Evolutionary conservation across 2,888 invertebrate genomes (phyloP).

Genomic region (Noctua fimbriata): DNA sequence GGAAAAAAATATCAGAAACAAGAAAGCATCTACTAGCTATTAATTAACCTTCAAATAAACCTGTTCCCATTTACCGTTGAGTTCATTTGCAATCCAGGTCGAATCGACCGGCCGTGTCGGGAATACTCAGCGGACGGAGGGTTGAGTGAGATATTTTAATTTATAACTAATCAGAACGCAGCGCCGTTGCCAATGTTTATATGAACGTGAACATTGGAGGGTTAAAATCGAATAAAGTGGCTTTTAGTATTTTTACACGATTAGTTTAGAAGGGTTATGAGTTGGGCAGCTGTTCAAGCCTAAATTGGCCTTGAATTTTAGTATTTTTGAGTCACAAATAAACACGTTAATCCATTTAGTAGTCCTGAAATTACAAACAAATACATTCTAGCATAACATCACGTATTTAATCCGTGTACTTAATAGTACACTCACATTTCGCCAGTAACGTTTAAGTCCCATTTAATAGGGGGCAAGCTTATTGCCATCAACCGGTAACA

Average conservation of each 20-base stretch:
- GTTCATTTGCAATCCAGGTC: conserved; percentile 66
- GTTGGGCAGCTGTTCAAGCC: neutral
- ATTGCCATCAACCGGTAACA: no score
- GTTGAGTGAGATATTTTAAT: conserved; percentile 75
- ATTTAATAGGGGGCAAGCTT: no score
- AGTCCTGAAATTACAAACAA: no score
- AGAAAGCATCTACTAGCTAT: conserved; percentile 3
- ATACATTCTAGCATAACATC: no score
- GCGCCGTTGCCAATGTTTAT: conserved; percentile 67
- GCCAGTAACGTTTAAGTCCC: no score
- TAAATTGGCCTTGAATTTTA: conserved; percentile 1
- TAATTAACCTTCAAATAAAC: conserved; percentile 49
- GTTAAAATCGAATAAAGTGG: conserved; percentile 36
- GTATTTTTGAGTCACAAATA: neutral
- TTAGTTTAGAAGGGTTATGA: conserved; percentile 13
- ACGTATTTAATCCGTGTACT: neutral
- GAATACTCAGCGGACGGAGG: conserved; percentile 68
- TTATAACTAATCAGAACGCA: conserved; percentile 66
- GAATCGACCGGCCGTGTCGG: conserved; percentile 67
- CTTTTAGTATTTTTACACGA: conserved; percentile 44
- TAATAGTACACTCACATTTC: no score
- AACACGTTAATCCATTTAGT: no score
- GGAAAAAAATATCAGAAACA: conserved; percentile 23
- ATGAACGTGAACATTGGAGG: conserved; percentile 49
- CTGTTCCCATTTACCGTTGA: conserved; percentile 50